Evolutionary conservation across 2,888 invertebrate genomes (phyloP).

Genomic region (Pseudanteris insignis): DNA sequence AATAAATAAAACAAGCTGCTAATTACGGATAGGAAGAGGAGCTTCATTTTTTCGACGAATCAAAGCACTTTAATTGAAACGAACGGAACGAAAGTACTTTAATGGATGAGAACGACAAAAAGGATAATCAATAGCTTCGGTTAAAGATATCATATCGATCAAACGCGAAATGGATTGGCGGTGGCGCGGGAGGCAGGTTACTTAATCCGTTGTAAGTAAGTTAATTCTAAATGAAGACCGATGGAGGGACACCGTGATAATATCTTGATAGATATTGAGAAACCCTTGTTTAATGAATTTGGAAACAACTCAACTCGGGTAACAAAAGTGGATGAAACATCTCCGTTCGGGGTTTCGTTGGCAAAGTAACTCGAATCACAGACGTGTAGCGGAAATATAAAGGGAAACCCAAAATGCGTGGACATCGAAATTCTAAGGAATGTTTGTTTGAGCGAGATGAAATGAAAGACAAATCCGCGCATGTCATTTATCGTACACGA

Average conservation of each 20-base stretch:
- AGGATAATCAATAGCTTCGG: slow-evolving; percentile 20
- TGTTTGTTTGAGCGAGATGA: not conserved
- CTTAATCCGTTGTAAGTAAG: slow-evolving; percentile 39
- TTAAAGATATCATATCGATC: slow-evolving; percentile 27
- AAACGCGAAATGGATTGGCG: slow-evolving; percentile 16
- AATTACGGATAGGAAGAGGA: too few relatives aligned
- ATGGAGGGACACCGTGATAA: slow-evolving; percentile 35
- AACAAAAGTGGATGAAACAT: slow-evolving; percentile 12
- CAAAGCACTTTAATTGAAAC: too few relatives aligned
- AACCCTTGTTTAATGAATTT: slow-evolving; percentile 38
- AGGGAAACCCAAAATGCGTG: slow-evolving; percentile 1
- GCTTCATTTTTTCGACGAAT: too few relatives aligned
- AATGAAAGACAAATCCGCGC: not conserved
- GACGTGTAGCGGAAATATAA: too few relatives aligned
- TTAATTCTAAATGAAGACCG: slow-evolving; percentile 40
- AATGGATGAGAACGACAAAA: not conserved
- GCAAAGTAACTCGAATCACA: not conserved
- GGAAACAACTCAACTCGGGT: slow-evolving; percentile 28
- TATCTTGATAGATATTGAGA: slow-evolving; percentile 39
- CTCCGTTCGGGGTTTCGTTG: slow-evolving; percentile 8
- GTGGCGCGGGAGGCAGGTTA: slow-evolving; percentile 23
- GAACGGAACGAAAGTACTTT: not conserved
- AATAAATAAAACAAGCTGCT: too few relatives aligned
- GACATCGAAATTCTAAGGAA: not conserved
- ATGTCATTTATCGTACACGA: not conserved